Conservation (phyloP, 2,888 invertebrate genomes). For the Brachyopa scutellaris region DNA sequence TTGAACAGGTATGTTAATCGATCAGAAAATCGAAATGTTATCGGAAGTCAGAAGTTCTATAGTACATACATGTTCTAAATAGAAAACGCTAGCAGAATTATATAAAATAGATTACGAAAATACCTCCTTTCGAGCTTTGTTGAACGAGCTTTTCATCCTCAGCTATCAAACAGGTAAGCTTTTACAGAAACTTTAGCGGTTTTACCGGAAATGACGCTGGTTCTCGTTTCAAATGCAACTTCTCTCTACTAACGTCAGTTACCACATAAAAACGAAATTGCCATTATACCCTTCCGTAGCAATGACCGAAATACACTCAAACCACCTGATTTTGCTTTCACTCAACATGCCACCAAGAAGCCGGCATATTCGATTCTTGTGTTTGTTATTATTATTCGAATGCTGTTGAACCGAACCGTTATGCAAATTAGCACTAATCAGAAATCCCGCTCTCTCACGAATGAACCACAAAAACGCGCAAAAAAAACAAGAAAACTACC, state of each 20-base stretch:
- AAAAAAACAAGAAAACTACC: slow-evolving; percentile 28
- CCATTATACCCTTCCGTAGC: slow-evolving; percentile 15
- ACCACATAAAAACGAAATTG: neutral
- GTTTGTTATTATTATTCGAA: slow-evolving; percentile 15
- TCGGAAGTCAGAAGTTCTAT: no score
- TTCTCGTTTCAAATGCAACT: neutral
- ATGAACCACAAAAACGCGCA: neutral
- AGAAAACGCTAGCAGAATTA: no score
- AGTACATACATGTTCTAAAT: no score
- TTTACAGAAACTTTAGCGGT: neutral
- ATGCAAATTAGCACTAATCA: slow-evolving; percentile 54
- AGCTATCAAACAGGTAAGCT: neutral
- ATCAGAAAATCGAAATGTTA: no score
- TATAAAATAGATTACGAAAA: no score
- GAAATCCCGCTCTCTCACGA: slow-evolving; percentile 37
- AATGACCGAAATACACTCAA: slow-evolving; percentile 29
- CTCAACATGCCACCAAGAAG: neutral
- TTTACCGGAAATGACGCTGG: slow-evolving; percentile 38
- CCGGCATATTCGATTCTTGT: no score
- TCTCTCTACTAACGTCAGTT: slow-evolving; percentile 20
- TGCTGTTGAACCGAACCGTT: slow-evolving; percentile 39
- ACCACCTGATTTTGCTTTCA: neutral
- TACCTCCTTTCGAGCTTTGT: neutral
- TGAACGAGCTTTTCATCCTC: neutral
- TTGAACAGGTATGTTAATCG: no score